Evolutionary conservation across 2,113 vertebrate genomes (phyloP).

Genomic region (Motacilla alba): DNA sequence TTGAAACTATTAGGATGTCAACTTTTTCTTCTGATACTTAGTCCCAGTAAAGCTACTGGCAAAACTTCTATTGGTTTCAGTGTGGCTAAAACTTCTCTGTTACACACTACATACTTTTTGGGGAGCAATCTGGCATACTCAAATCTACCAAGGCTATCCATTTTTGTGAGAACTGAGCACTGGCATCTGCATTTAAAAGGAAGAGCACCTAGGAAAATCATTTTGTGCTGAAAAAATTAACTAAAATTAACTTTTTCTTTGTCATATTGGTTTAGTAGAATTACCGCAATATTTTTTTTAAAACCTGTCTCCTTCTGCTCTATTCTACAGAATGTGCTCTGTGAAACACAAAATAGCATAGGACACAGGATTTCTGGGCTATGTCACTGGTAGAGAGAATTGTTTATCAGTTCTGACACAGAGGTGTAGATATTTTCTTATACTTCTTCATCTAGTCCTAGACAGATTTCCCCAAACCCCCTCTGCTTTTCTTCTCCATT

Average conservation of each 20-base stretch:
- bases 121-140: not conserved
- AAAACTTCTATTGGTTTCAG: not conserved
- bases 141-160: not conserved
- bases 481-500: not conserved
- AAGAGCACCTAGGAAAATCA: not conserved
- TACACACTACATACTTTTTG: not conserved
- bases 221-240: not conserved
- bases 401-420: conserved; percentile 56
- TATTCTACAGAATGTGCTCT: conserved; percentile 3
- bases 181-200: not conserved
- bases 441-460: conserved; percentile 14
- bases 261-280: not conserved
- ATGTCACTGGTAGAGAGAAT: conserved; percentile 19
- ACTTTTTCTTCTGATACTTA: not conserved
- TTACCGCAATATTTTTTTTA: not conserved
- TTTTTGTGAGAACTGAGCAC: not conserved
- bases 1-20: not conserved
- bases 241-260: not conserved
- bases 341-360: conserved; percentile 29
- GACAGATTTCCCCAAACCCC: not conserved
- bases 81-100: not conserved
- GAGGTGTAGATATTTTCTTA: not conserved
- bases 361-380: conserved; percentile 42
- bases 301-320: not conserved
- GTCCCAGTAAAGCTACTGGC: not conserved